phyloP scores from a whole-genome alignment of 92 coral and sea anemone genomes.

The Plumapathes pennacea region DNA sequence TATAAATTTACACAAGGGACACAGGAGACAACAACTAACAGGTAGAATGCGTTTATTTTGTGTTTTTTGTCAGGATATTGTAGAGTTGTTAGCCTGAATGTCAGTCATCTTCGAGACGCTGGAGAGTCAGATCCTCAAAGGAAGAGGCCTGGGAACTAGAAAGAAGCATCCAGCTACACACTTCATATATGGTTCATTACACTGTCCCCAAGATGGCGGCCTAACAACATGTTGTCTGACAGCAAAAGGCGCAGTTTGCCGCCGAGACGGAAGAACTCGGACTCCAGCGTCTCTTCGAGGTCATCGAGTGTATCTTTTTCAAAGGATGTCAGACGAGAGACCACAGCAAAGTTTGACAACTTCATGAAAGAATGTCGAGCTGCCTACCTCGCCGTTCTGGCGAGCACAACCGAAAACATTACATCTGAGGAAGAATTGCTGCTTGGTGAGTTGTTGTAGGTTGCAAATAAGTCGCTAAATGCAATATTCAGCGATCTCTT shows the following conservation, averaged over 20 bases:
- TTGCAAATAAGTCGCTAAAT: not conserved
- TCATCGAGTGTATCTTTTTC: constrained; percentile 66
- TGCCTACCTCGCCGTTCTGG: constrained; percentile 85
- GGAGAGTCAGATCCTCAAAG: too few relatives aligned
- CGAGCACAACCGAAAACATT: constrained; percentile 81
- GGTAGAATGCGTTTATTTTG: too few relatives aligned
- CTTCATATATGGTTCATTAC: too few relatives aligned
- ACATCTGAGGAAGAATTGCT: constrained; percentile 77
- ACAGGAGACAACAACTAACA: too few relatives aligned
- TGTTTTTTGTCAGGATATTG: too few relatives aligned
- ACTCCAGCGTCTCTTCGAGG: constrained; percentile 69
- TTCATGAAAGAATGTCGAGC: constrained; percentile 92
- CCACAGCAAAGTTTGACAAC: constrained; percentile 77
- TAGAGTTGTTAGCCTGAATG: too few relatives aligned
- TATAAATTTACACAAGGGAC: too few relatives aligned
- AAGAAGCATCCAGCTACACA: too few relatives aligned
- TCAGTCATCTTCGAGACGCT: too few relatives aligned
- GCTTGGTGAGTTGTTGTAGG: constrained; percentile 65
- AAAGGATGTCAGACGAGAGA: constrained; percentile 63
- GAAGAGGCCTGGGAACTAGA: too few relatives aligned
- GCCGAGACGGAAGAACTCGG: constrained; percentile 55
- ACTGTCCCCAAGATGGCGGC: constrained; percentile 4
- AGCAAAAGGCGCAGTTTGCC: constrained; percentile 1
- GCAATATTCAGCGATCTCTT: not conserved
- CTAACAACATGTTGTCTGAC: not conserved